These are phyloP conservation scores for Strix aluco DNA, from an alignment of 2,113 vertebrate genomes.

Conservation along the genomic window DNA sequence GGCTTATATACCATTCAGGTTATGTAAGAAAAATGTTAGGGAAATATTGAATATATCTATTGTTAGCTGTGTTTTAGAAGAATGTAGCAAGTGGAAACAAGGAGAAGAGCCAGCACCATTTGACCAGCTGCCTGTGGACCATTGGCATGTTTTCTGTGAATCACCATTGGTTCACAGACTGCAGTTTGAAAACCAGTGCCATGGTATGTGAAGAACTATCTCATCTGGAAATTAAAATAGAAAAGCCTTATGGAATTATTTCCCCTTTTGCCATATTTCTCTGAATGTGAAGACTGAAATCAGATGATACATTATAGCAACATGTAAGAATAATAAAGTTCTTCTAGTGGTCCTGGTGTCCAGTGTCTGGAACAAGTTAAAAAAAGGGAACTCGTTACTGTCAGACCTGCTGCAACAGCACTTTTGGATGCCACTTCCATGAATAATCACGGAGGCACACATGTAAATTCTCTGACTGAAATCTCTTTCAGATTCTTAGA, in stretches of 20 bases:
- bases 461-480: background rate
- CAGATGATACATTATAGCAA: background rate
- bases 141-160: background rate
- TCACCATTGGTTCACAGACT: background rate
- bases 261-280: background rate
- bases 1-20: background rate
- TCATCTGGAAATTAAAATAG: background rate
- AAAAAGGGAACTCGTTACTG: background rate
- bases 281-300: background rate
- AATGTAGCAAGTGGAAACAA: background rate
- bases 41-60: background rate
- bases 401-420: background rate
- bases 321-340: background rate
- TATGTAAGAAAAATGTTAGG: background rate
- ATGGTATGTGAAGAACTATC: background rate
- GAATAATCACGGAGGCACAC: background rate
- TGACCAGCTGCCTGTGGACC: background rate
- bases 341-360: background rate
- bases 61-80: conserved; percentile 28
- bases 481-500: background rate
- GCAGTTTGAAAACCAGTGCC: background rate
- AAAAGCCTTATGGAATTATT: background rate
- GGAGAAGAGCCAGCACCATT: background rate
- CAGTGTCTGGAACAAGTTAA: background rate
- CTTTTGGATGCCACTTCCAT: background rate